Evolutionary conservation across 2,888 invertebrate species (phyloP).

Genomic region (Polylopha cassiicola): DNA sequence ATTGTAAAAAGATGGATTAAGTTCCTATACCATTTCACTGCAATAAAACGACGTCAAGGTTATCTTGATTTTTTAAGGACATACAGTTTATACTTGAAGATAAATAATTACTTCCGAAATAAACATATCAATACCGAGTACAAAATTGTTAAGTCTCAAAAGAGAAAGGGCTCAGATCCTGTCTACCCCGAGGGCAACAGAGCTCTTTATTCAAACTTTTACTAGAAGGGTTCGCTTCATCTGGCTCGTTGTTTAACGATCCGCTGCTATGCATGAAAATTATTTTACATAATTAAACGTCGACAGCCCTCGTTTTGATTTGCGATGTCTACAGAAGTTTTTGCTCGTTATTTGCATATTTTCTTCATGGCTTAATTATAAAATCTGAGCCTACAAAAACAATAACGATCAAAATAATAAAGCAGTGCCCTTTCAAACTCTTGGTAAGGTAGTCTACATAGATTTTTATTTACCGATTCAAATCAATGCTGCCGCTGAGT

Average conservation of each 20-base stretch:
- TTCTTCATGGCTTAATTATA: slow-evolving; percentile 53
- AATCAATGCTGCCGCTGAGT: slow-evolving; percentile 59
- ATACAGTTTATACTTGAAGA: too few relatives aligned
- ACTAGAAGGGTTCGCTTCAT: slow-evolving; percentile 56
- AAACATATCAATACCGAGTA: too few relatives aligned
- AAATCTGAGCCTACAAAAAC: too few relatives aligned
- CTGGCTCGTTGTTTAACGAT: slow-evolving; percentile 68
- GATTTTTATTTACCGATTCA: slow-evolving; percentile 62
- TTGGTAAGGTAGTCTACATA: slow-evolving; percentile 4
- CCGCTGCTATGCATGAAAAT: slow-evolving; percentile 69
- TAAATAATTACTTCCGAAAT: too few relatives aligned
- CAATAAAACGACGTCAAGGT: too few relatives aligned
- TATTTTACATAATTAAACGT: slow-evolving; percentile 75
- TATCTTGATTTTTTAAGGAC: too few relatives aligned
- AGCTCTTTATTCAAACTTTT: slow-evolving; percentile 62
- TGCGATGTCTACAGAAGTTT: slow-evolving; percentile 66
- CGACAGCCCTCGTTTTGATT: slow-evolving; percentile 62
- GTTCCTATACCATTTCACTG: too few relatives aligned
- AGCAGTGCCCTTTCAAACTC: too few relatives aligned
- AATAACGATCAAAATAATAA: too few relatives aligned
- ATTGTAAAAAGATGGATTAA: too few relatives aligned
- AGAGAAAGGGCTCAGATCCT: slow-evolving; percentile 46
- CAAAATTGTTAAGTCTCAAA: slow-evolving; percentile 31
- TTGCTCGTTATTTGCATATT: slow-evolving; percentile 62
- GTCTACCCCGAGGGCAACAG: slow-evolving; percentile 51